Percentiles rank a stretch among this genome's conserved stretches.
These are phyloP conservation scores for Calliopum simillimum DNA, from an alignment of 2,888 invertebrate genomes.

Conservation along the genomic window DNA sequence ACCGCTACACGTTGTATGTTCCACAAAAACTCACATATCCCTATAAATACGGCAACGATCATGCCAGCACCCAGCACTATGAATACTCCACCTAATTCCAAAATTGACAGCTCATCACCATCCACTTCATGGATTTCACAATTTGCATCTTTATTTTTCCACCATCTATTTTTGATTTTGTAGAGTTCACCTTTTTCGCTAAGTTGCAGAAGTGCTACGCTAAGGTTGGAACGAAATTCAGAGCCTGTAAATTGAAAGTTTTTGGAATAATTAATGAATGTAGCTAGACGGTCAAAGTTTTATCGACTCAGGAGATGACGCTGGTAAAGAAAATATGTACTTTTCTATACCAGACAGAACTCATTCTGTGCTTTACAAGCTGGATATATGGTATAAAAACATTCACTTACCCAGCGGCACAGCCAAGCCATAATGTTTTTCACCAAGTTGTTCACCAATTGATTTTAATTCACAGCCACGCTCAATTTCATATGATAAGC, in stretches of 20 bases:
- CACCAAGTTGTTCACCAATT: slow-evolving; percentile 84
- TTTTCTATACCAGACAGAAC: too few relatives aligned
- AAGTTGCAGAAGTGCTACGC: slow-evolving; percentile 87
- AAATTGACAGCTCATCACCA: slow-evolving; percentile 65
- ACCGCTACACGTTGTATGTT: slow-evolving; percentile 83
- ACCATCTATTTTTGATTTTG: slow-evolving; percentile 90
- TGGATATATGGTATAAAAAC: background rate
- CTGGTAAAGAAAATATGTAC: too few relatives aligned
- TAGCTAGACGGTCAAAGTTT: too few relatives aligned
- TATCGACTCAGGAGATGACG: too few relatives aligned
- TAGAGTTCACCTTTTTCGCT: slow-evolving; percentile 89
- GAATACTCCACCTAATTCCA: slow-evolving; percentile 91
- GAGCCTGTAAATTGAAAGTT: slow-evolving; percentile 71
- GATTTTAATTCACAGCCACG: slow-evolving; percentile 83
- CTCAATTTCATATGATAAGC: slow-evolving; percentile 89
- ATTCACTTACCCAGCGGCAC: slow-evolving; percentile 82
- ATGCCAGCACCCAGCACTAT: slow-evolving; percentile 84
- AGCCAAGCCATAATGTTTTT: slow-evolving; percentile 94
- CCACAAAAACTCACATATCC: slow-evolving; percentile 86
- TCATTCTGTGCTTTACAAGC: too few relatives aligned
- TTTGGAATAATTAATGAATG: background rate
- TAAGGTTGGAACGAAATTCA: slow-evolving; percentile 82
- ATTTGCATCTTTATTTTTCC: slow-evolving; percentile 76
- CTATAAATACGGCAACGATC: slow-evolving; percentile 77
- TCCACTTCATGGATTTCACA: slow-evolving; percentile 55